A percentile compares a stretch with the other conserved stretches of the same genome.
Evolutionary conservation across 2,113 vertebrate species (phyloP).

Genomic region (Dipodomys spectabilis): DNA sequence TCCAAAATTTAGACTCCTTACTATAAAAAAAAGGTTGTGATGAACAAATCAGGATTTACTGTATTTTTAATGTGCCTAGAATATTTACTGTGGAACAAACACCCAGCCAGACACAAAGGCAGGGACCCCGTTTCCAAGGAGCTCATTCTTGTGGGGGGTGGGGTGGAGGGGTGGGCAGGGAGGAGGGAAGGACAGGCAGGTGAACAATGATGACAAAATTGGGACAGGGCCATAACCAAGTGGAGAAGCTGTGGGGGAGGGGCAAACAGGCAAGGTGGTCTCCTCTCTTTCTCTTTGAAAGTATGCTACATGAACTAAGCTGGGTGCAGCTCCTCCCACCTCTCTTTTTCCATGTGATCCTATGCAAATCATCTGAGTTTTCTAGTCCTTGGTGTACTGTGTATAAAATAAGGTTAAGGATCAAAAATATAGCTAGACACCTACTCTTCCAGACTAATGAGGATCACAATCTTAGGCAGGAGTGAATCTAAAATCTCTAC

Average conservation of each 20-base stretch:
- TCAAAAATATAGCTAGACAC: not conserved
- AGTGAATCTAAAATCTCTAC: not conserved
- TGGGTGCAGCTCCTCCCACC: not conserved
- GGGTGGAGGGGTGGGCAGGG: not conserved
- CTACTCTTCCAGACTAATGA: not conserved
- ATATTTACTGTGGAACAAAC: not conserved
- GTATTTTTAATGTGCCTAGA: not conserved
- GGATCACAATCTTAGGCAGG: not conserved
- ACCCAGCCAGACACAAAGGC: not conserved
- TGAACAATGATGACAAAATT: not conserved
- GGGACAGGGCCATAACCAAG: not conserved
- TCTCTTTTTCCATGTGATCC: not conserved
- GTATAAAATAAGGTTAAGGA: not conserved
- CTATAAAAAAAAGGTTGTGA: not conserved
- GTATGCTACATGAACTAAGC: too few relatives aligned
- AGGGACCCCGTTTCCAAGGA: not conserved
- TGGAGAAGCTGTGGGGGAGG: not conserved
- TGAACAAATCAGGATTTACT: not conserved
- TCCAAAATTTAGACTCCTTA: not conserved
- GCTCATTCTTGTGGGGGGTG: not conserved
- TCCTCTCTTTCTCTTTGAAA: not conserved
- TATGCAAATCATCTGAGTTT: not conserved
- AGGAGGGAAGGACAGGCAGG: too few relatives aligned
- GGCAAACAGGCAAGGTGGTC: accelerated
- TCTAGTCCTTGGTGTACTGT: not conserved